Evolutionary conservation across 2,888 invertebrate genomes (phyloP).

Genomic region (Tiliacea aurago): DNA sequence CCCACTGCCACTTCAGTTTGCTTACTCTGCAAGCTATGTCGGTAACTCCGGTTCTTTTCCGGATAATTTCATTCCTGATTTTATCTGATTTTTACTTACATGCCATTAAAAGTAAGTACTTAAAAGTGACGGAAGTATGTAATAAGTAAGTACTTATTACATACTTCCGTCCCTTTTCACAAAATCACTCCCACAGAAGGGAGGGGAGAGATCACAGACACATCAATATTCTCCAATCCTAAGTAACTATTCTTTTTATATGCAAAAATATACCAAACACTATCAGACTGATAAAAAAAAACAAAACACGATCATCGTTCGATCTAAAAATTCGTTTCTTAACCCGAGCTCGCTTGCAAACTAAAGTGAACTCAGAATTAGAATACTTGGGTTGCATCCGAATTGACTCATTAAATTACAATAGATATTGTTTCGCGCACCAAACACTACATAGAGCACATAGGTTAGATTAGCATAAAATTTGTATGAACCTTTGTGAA

Average conservation of each 20-base stretch:
- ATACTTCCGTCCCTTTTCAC: too few species aligned
- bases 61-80: too few species aligned
- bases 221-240: not conserved
- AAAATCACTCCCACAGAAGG: too few species aligned
- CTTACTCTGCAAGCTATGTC: too few species aligned
- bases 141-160: too few species aligned
- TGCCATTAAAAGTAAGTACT: too few species aligned
- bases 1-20: too few species aligned
- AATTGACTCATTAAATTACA: slow-evolving; percentile 71
- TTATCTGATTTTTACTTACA: too few species aligned
- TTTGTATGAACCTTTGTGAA: slow-evolving; percentile 42
- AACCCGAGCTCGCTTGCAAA: slow-evolving; percentile 32
- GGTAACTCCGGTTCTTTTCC: too few species aligned
- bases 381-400: slow-evolving; percentile 68
- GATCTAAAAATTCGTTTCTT: slow-evolving; percentile 53
- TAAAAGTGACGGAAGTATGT: too few species aligned
- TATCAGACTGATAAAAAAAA: slow-evolving; percentile 19
- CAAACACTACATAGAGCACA: slow-evolving; percentile 38
- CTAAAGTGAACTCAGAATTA: slow-evolving; percentile 63
- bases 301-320: slow-evolving; percentile 31
- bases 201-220: too few species aligned
- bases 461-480: slow-evolving; percentile 59
- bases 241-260: not conserved
- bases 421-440: slow-evolving; percentile 60
- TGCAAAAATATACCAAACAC: not conserved